Conservation (phyloP, 1,140 invertebrate genomes). For the Adelges cooleyi region DNA sequence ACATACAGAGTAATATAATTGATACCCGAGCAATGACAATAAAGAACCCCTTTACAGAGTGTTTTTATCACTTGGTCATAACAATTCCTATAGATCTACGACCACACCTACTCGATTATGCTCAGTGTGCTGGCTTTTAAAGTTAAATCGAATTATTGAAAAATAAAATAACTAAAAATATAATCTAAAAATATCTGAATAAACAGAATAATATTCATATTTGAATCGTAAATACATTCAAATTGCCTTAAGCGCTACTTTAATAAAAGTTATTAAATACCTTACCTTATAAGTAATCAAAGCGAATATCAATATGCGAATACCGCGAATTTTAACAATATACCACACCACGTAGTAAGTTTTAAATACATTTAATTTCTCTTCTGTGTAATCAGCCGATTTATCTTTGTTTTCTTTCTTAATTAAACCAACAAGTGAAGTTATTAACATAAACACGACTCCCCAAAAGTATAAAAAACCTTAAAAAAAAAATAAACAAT, state of each 20-base stretch:
- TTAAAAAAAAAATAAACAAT: slow-evolving; percentile 36
- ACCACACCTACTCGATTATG: no score
- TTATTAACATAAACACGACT: slow-evolving; percentile 78
- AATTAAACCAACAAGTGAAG: neutral
- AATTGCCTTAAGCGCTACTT: neutral
- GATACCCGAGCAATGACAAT: no score
- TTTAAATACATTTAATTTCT: no score
- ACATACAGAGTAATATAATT: no score
- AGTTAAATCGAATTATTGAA: neutral
- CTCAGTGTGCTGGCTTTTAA: neutral
- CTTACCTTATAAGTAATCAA: neutral
- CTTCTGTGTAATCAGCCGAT: slow-evolving; percentile 33
- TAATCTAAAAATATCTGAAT: neutral
- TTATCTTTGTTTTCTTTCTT: neutral
- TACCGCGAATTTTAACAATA: no score
- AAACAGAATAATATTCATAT: neutral
- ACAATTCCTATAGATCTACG: no score
- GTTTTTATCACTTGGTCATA: no score
- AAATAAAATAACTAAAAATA: neutral
- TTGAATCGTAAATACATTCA: no score
- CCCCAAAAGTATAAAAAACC: slow-evolving; percentile 94
- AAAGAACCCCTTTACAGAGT: no score
- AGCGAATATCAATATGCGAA: no score
- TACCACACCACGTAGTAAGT: no score
- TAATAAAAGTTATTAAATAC: neutral